Conservation (phyloP, 2,113 vertebrate species). For the Pomatostomus ruficeps region DNA sequence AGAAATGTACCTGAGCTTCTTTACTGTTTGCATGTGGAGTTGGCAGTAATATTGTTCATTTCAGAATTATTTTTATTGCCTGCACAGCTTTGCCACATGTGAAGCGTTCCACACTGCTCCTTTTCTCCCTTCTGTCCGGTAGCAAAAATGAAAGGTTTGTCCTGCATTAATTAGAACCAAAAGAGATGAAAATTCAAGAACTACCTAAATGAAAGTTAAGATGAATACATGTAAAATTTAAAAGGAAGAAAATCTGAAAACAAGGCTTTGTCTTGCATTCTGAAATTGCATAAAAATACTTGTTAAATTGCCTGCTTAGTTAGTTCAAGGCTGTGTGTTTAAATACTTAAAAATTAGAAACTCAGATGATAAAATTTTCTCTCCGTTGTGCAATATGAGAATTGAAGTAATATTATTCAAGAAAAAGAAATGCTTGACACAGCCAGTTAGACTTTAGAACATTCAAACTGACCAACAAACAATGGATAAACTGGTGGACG, state of each 20-base stretch:
- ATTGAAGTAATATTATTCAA: not conserved
- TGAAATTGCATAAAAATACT: not conserved
- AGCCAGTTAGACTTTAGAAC: not conserved
- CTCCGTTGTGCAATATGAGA: not conserved
- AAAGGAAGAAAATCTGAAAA: not conserved
- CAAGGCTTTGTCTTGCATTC: not conserved
- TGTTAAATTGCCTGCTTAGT: not conserved
- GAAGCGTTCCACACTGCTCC: not conserved
- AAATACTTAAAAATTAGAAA: not conserved
- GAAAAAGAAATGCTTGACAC: not conserved
- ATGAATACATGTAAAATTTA: not conserved
- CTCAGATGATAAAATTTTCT: not conserved
- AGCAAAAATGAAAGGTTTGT: not conserved
- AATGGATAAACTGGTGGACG: not conserved
- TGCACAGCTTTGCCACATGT: not conserved
- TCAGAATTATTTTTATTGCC: not conserved
- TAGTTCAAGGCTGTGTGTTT: not conserved
- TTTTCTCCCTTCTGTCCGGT: not conserved
- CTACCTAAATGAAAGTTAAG: not conserved
- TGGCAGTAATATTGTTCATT: not conserved
- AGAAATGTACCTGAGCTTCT: not conserved
- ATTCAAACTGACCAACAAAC: not conserved
- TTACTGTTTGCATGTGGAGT: not conserved
- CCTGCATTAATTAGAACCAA: not conserved
- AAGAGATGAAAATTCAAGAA: not conserved